Percentiles rank a stretch among this genome's conserved stretches.
Conservation (phyloP, 2,113 vertebrate genomes). For the Muscicapa adusta region DNA sequence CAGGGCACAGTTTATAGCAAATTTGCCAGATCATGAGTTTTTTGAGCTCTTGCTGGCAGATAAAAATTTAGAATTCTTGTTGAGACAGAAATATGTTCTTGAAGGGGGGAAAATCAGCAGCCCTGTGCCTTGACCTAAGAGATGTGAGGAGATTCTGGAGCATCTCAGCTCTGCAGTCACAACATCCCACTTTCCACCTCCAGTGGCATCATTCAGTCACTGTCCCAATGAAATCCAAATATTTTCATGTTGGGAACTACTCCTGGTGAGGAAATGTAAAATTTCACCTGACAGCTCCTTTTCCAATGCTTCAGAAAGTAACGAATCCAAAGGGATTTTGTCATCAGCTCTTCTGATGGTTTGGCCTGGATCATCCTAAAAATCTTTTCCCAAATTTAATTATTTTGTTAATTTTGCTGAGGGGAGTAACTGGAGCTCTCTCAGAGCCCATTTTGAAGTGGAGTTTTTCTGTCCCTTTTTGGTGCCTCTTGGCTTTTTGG, state of each 20-base stretch:
- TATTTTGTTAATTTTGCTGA: background rate
- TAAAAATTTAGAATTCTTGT: background rate
- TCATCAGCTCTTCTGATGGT: no score
- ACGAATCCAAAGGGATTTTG: background rate
- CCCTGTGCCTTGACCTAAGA: no score
- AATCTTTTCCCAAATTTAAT: background rate
- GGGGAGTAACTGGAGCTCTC: background rate
- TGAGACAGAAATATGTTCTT: background rate
- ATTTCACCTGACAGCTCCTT: no score
- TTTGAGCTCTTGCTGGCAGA: background rate
- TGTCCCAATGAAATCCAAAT: no score
- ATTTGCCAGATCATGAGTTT: background rate
- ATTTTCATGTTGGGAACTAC: no score
- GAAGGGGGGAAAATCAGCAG: background rate
- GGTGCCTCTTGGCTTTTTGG: background rate
- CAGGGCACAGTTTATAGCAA: accelerated
- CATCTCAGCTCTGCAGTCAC: no score
- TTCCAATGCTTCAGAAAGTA: background rate
- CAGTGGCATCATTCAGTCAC: no score
- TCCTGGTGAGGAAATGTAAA: no score
- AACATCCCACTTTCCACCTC: no score
- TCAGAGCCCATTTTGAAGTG: background rate
- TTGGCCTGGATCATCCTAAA: background rate
- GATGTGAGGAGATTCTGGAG: no score
- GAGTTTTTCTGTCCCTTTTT: background rate